Conservation (phyloP, 92 coral and sea anemone species). For the Phenganax stokvisi region DNA sequence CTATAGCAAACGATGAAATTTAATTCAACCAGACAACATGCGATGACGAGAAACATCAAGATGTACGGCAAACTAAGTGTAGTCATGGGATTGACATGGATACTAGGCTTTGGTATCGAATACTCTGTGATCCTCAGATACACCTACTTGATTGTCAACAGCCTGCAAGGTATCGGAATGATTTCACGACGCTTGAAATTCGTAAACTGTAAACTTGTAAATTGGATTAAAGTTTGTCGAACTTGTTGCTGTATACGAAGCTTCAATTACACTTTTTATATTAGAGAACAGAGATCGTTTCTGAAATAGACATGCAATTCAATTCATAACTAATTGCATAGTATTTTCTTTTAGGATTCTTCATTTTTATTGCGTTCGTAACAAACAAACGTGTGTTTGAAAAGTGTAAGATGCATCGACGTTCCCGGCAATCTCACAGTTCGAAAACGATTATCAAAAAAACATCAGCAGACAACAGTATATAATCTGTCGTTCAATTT, state of each 20-base stretch:
- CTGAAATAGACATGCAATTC: neutral
- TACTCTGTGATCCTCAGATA: constrained; percentile 27
- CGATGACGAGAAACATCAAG: constrained; percentile 31
- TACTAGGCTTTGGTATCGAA: constrained; percentile 44
- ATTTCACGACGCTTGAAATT: no score
- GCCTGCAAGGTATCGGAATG: constrained; percentile 51
- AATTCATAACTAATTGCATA: neutral
- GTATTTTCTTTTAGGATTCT: constrained; percentile 42
- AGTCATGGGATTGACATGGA: constrained; percentile 58
- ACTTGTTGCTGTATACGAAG: neutral
- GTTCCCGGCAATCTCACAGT: neutral
- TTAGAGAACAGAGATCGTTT: no score
- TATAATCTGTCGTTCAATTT: neutral
- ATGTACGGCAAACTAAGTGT: constrained; percentile 50
- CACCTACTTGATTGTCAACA: constrained; percentile 44
- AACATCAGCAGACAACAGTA: neutral
- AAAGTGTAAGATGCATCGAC: neutral
- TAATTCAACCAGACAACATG: neutral
- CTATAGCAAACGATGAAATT: constrained; percentile 12
- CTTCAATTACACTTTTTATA: no score
- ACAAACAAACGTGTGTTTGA: constrained; percentile 38
- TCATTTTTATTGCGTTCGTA: constrained; percentile 56
- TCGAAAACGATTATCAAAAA: neutral
- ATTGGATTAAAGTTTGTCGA: neutral
- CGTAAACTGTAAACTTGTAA: no score